Conservation (phyloP, 2,797 vertebrate genomes). For the Threskiornis aethiopicus region DNA sequence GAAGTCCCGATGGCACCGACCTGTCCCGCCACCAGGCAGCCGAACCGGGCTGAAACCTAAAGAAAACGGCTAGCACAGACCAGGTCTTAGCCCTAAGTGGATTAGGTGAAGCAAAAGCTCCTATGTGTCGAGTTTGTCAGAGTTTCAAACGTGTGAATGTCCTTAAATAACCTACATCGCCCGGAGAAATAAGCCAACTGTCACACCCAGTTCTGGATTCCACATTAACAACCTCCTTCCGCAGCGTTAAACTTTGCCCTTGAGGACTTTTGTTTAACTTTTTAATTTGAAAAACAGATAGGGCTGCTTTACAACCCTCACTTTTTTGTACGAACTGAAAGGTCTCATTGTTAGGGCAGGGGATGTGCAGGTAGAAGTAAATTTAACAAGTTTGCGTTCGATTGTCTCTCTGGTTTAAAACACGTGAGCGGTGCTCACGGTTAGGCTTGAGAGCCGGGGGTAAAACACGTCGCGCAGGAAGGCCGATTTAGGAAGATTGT, state of each 20-base stretch:
- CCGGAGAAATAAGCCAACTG: constrained; percentile 68
- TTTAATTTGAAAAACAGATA: constrained; percentile 77
- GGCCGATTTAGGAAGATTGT: background rate
- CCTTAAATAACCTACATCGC: constrained; percentile 76
- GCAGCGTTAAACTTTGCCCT: constrained; percentile 78
- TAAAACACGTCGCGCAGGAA: background rate
- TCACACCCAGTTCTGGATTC: constrained; percentile 81
- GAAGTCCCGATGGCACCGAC: background rate
- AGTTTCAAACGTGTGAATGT: constrained; percentile 66
- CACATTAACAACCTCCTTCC: constrained; percentile 81
- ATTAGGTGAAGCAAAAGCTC: background rate
- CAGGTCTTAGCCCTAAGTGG: background rate
- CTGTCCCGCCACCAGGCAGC: rapidly evolving
- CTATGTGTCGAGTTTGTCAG: constrained; percentile 23
- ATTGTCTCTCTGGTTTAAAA: constrained; percentile 1
- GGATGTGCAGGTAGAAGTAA: constrained; percentile 46
- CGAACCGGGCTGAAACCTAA: background rate
- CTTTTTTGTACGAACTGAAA: constrained; percentile 21
- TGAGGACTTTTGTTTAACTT: constrained; percentile 78
- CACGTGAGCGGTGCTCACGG: background rate
- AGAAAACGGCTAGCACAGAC: background rate
- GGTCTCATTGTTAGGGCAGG: constrained; percentile 53
- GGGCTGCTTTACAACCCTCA: constrained; percentile 30
- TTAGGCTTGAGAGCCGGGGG: background rate
- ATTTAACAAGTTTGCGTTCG: background rate